These are phyloP conservation scores for Leucosticte australis DNA, from an alignment of 2,113 vertebrate species.

Conservation along the genomic window DNA sequence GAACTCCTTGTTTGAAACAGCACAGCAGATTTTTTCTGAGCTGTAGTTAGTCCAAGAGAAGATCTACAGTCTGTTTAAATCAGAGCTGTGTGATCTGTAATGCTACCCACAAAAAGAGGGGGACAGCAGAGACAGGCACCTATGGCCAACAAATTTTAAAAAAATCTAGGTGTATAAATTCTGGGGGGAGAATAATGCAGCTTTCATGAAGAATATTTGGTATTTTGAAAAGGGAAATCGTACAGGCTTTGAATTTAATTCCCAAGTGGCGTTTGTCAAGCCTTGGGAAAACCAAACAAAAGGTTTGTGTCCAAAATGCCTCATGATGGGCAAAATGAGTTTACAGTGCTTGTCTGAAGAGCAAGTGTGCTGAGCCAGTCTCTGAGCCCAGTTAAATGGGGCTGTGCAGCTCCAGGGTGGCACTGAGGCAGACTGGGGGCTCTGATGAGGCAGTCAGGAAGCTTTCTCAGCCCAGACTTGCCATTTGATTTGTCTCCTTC, in stretches of 20 bases:
- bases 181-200: background rate
- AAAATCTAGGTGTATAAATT: background rate
- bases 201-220: background rate
- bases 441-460: slow-evolving; percentile 61
- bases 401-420: background rate
- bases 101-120: background rate
- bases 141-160: background rate
- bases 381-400: slow-evolving; percentile 67
- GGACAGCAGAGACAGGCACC: background rate
- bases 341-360: slow-evolving; percentile 56
- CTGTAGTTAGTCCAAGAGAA: slow-evolving; percentile 9
- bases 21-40: slow-evolving; percentile 9
- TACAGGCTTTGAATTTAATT: slow-evolving; percentile 38
- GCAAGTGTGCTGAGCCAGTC: slow-evolving; percentile 38
- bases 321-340: slow-evolving; percentile 63
- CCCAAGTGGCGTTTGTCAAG: background rate
- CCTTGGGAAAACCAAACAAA: background rate
- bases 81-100: background rate
- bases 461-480: background rate
- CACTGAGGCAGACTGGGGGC: background rate
- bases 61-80: slow-evolving; percentile 1
- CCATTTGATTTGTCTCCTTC: background rate
- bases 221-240: background rate
- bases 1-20: slow-evolving; percentile 16
- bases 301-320: background rate